phyloP scores from a whole-genome alignment of 2,888 invertebrate genomes.

The Hedychridium roseum region DNA sequence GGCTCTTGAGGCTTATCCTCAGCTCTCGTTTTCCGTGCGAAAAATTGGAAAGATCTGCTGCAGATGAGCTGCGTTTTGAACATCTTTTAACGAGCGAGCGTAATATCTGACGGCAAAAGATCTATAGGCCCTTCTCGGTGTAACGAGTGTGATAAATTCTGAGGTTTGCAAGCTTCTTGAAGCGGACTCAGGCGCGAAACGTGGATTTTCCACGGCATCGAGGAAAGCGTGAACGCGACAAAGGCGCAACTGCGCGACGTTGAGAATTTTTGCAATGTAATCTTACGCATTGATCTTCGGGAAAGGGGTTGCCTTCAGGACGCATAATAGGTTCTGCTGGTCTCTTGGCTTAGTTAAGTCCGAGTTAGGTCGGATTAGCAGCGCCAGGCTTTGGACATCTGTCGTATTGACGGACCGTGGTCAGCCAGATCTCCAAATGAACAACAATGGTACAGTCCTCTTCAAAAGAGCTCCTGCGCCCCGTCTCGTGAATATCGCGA shows the following conservation, averaged over 20 bases:
- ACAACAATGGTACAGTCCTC: conserved; percentile 53
- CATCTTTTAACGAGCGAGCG: too few relatives aligned
- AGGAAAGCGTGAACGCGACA: conserved; percentile 38
- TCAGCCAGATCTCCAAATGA: conserved; percentile 58
- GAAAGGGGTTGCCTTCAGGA: conserved; percentile 58
- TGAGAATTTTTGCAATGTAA: conserved; percentile 60
- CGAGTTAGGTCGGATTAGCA: conserved; percentile 61
- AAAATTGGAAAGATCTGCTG: too few relatives aligned
- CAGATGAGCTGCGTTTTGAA: too few relatives aligned
- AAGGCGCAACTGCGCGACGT: conserved; percentile 43
- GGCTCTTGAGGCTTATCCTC: too few relatives aligned
- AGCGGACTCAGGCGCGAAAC: too few relatives aligned
- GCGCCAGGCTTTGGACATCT: conserved; percentile 56
- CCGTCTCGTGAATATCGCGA: conserved; percentile 8
- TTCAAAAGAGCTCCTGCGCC: conserved; percentile 18
- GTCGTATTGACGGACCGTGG: conserved; percentile 59
- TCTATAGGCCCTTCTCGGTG: too few relatives aligned
- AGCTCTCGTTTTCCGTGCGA: too few relatives aligned
- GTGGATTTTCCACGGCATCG: too few relatives aligned
- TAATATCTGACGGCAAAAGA: too few relatives aligned
- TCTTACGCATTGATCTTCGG: conserved; percentile 61
- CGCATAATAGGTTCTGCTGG: conserved; percentile 58
- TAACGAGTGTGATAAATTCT: too few relatives aligned
- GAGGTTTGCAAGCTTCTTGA: too few relatives aligned
- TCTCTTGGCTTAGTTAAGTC: conserved; percentile 56